These are phyloP conservation scores for Tamandua tetradactyla DNA, from an alignment of 2,797 vertebrate species.

Conservation along the genomic window DNA sequence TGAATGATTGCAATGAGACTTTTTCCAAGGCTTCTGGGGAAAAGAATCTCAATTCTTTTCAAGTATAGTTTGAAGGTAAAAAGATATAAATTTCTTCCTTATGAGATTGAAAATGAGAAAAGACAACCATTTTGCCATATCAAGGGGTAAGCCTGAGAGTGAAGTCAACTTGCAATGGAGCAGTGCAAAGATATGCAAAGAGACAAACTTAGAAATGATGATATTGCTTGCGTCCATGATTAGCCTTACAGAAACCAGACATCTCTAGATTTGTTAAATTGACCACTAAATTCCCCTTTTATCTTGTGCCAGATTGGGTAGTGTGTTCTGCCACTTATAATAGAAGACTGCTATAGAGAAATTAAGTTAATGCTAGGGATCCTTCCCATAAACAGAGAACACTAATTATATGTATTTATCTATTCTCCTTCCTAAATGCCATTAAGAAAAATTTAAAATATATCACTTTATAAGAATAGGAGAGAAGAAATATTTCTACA, in stretches of 20 bases:
- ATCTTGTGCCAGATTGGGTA: not conserved
- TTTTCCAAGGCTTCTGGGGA: not conserved
- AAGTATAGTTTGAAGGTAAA: not conserved
- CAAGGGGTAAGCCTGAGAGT: not conserved
- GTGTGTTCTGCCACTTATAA: not conserved
- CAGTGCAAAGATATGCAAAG: not conserved
- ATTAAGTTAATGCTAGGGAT: not conserved
- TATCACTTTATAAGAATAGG: not conserved
- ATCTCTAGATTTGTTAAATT: not conserved
- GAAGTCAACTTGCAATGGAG: not conserved
- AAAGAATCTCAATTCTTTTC: not conserved
- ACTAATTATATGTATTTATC: not conserved
- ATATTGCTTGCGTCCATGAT: not conserved
- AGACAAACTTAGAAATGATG: not conserved
- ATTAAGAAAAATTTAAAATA: not conserved
- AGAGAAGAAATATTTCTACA: not conserved
- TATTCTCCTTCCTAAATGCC: not conserved
- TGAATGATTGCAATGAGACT: not conserved
- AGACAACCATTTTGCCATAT: not conserved
- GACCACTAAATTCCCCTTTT: not conserved
- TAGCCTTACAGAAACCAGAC: not conserved
- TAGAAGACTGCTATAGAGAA: not conserved
- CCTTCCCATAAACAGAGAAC: not conserved
- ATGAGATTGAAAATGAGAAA: not conserved
- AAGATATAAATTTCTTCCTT: not conserved